Percentiles rank a stretch among this genome's conserved stretches.
Conservation (phyloP, 2,888 invertebrate species). For the Chromoteleia sp. region DNA sequence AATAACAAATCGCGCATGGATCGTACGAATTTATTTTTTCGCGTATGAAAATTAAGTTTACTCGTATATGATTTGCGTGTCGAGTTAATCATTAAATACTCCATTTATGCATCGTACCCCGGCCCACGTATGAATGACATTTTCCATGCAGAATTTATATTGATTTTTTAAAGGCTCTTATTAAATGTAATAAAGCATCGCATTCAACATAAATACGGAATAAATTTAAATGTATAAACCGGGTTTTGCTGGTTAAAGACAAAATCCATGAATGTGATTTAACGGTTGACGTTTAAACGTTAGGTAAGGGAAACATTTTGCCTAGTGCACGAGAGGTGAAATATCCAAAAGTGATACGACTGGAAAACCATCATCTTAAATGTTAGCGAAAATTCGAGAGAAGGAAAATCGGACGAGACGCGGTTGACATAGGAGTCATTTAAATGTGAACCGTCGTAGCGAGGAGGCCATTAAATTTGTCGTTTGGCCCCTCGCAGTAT, state of each 20-base stretch:
- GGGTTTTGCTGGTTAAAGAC: too few species aligned
- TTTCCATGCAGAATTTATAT: too few species aligned
- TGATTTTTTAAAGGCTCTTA: too few species aligned
- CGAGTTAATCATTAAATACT: too few species aligned
- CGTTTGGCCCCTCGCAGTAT: slow-evolving; percentile 58
- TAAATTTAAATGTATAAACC: slow-evolving; percentile 15
- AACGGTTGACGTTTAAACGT: slow-evolving; percentile 2
- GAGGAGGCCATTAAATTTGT: slow-evolving; percentile 70
- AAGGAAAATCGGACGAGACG: slow-evolving; percentile 37
- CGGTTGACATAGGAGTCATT: slow-evolving; percentile 61
- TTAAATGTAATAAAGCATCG: too few species aligned
- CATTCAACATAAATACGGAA: too few species aligned
- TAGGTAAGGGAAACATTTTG: slow-evolving; percentile 13
- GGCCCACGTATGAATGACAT: too few species aligned
- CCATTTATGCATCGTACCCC: too few species aligned
- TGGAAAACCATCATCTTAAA: slow-evolving; percentile 25
- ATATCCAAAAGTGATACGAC: slow-evolving; percentile 17
- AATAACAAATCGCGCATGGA: too few species aligned
- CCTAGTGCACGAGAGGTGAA: slow-evolving; percentile 1
- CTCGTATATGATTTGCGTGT: too few species aligned
- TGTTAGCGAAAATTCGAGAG: slow-evolving; percentile 54
- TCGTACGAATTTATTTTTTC: too few species aligned
- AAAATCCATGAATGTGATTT: slow-evolving; percentile 15
- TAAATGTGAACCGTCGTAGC: slow-evolving; percentile 56
- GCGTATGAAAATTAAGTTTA: too few species aligned